A percentile compares a stretch with the other conserved stretches of the same genome.
phyloP scores from a whole-genome alignment of 37 sponge, comb jelly and placozoan genomes.

The Chondrilla cf. caribensis region DNA sequence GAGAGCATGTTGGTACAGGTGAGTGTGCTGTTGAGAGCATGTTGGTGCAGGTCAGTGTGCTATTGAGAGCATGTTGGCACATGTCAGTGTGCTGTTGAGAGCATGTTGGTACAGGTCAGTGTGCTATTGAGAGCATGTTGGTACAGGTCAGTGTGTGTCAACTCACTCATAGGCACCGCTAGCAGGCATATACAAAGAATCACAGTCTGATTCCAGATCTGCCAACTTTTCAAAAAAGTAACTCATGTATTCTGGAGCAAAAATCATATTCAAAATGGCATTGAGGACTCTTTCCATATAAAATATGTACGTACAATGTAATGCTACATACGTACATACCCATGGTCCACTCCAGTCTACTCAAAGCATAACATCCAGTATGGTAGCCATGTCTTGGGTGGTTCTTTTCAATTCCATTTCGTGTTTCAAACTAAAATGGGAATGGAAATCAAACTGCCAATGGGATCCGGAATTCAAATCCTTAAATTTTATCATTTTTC shows the following conservation, averaged over 20 bases:
- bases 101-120: too few species aligned
- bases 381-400: neutral
- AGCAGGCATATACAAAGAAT: neutral
- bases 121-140: too few species aligned
- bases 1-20: too few species aligned
- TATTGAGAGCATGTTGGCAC: too few species aligned
- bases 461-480: too few species aligned
- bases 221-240: neutral
- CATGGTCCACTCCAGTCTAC: neutral
- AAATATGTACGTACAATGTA: neutral
- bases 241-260: neutral
- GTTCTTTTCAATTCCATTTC: neutral
- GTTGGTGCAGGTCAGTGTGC: too few species aligned
- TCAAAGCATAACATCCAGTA: slow-evolving; percentile 4
- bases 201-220: neutral
- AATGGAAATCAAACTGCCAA: neutral
- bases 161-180: slow-evolving; percentile 21
- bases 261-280: neutral
- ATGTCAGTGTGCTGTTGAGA: too few species aligned
- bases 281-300: neutral
- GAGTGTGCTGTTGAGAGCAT: too few species aligned
- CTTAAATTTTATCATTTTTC: too few species aligned
- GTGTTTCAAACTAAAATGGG: neutral
- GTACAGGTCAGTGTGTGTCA: too few species aligned
- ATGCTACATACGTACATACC: neutral